These are phyloP conservation scores for Orthonychiurus folsomi DNA, from an alignment of 2,888 invertebrate species.

Conservation along the genomic window DNA sequence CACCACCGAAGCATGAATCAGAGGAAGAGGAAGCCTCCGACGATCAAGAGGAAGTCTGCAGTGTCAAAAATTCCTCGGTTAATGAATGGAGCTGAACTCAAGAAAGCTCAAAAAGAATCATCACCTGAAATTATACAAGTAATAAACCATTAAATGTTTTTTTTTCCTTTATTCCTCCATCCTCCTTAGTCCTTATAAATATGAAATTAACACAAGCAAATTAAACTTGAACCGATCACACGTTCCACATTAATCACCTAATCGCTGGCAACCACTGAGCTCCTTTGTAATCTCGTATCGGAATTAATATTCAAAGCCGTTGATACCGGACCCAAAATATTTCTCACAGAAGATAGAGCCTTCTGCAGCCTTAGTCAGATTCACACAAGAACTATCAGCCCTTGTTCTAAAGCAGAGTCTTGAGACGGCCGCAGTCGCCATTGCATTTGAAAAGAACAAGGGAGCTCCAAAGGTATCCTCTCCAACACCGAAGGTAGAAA, in stretches of 20 bases:
- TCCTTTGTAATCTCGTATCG: background rate
- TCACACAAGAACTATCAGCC: slow-evolving; percentile 18
- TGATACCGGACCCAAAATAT: background rate
- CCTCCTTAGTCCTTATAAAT: too few species aligned
- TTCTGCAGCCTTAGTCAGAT: slow-evolving; percentile 9
- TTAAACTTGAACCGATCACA: too few species aligned
- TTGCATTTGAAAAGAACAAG: slow-evolving; percentile 6
- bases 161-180: too few species aligned
- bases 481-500: slow-evolving; percentile 20
- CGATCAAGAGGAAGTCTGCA: background rate
- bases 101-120: too few species aligned
- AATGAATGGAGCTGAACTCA: too few species aligned
- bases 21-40: background rate
- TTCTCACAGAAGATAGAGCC: background rate
- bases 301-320: background rate
- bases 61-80: too few species aligned
- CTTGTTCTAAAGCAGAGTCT: slow-evolving; percentile 10
- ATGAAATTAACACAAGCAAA: too few species aligned
- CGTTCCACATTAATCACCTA: too few species aligned
- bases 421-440: slow-evolving; percentile 2
- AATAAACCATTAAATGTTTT: too few species aligned
- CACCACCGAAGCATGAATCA: background rate
- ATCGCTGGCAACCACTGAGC: too few species aligned
- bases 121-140: background rate
- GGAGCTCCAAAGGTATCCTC: slow-evolving; percentile 21